phyloP scores from a whole-genome alignment of 92 coral and sea anemone species.

The Muricea muricata region DNA sequence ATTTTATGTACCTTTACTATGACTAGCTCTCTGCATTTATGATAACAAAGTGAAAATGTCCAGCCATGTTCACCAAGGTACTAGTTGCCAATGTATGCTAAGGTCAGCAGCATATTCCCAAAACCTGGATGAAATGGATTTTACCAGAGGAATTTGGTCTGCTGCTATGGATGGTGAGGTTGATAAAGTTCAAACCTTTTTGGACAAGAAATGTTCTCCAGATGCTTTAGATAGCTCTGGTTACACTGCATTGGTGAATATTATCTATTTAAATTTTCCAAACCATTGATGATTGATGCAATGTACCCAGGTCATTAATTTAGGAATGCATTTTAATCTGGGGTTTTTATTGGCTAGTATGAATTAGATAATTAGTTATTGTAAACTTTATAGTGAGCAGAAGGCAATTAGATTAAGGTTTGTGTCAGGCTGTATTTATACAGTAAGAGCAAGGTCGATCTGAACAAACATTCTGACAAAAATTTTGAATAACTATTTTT shows the following conservation, averaged over 20 bases:
- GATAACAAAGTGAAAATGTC: not conserved
- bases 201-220: slow-evolving; percentile 79
- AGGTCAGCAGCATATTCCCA: slow-evolving; percentile 71
- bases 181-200: slow-evolving; percentile 56
- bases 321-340: too few relatives aligned
- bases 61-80: not conserved
- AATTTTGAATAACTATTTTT: not conserved
- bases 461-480: too few relatives aligned
- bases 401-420: too few relatives aligned
- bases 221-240: slow-evolving; percentile 81
- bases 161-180: slow-evolving; percentile 88
- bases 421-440: too few relatives aligned
- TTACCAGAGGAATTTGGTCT: slow-evolving; percentile 92
- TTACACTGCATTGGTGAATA: slow-evolving; percentile 87
- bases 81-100: slow-evolving; percentile 70
- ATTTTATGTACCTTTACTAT: too few relatives aligned
- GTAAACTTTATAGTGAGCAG: too few relatives aligned
- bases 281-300: too few relatives aligned
- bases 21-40: too few relatives aligned
- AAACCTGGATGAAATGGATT: slow-evolving; percentile 87
- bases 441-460: too few relatives aligned
- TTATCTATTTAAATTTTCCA: not conserved
- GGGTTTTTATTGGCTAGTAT: too few relatives aligned
- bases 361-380: too few relatives aligned
- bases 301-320: too few relatives aligned